Conservation (phyloP, 2,888 invertebrate genomes). For the Fabriciana adippe region DNA sequence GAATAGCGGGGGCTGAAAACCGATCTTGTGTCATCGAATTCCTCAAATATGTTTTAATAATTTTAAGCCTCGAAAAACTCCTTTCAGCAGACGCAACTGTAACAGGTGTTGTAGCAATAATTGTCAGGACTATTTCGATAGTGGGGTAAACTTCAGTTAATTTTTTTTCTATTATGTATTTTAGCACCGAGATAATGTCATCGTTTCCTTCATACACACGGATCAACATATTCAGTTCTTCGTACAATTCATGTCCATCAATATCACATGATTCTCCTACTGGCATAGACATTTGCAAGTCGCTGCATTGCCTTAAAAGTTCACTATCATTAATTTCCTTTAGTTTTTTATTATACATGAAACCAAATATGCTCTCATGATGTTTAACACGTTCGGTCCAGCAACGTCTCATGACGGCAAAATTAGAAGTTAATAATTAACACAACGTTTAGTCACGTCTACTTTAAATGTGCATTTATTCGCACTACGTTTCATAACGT, state of each 20-base stretch:
- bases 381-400: no score
- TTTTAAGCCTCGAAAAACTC: conserved; percentile 41
- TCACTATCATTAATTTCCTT: no score
- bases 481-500: no score
- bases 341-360: no score
- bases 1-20: conserved; percentile 14
- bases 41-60: conserved; percentile 41
- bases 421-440: no score
- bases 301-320: no score
- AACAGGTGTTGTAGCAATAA: conserved; percentile 22
- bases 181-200: conserved; percentile 40
- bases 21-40: conserved; percentile 39
- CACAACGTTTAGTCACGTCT: no score
- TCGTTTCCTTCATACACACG: conserved; percentile 33
- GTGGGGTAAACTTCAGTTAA: conserved; percentile 24
- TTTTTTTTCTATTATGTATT: conserved; percentile 35
- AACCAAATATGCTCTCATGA: no score
- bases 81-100: conserved; percentile 35
- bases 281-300: no score
- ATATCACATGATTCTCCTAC: no score
- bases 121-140: conserved; percentile 26
- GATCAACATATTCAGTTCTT: conserved; percentile 43
- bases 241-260: conserved; percentile 24
- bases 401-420: no score
- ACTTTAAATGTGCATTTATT: no score